Base-by-base conservation (phyloP, 2,113 vertebrate species). In the Oreocharis arfaki region DNA sequence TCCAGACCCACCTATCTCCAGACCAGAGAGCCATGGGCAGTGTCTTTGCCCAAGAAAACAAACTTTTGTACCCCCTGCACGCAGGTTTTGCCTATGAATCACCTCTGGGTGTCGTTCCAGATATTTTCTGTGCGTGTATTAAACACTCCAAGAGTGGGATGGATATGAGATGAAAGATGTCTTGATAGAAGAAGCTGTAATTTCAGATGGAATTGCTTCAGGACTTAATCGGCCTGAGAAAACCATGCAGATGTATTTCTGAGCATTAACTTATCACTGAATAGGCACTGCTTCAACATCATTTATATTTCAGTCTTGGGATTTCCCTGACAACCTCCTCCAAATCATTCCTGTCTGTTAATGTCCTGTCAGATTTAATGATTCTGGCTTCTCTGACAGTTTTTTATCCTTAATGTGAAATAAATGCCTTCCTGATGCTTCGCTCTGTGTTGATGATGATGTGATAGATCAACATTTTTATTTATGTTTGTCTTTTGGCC, bases 401-500 rank as follows among this genome's bases (percentile, higher is more conserved):
- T 17, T 65, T 90, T 83, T 52, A 70, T 17, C 60, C 78, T 84
- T 88, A 86, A 94, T 86, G 75, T 69, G 88, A 94, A 95, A 95
- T 64, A 96, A 96, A 97, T 93, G 41, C 28, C 10, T 96, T 96
- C 90, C 93, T 81, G 85, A 88, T 92, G 92, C 63, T 94, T 65
- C 10, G 0, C 50, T 76, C 49, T 7, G 9, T 17, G 30, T 2
- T 44, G 82, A 13, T 90, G 81, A 92, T n/a, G 60, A 55, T 57
- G 55, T 90, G 59, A 30, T 57, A 71, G 64, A 23, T 71, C 59
- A 88, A 26, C 42, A 16, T 63, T 94, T 76, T 70, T 60, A 59
- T 67, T 89, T 53, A 7, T 41, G n/a, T 86, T 91, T 88, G 85
- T 49, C 59, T 84, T 93, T 70, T 63, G n/a, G 56, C 69, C 83